Evolutionary conservation across 2,797 vertebrate species (phyloP).

Genomic region (Oreortyx pictus): DNA sequence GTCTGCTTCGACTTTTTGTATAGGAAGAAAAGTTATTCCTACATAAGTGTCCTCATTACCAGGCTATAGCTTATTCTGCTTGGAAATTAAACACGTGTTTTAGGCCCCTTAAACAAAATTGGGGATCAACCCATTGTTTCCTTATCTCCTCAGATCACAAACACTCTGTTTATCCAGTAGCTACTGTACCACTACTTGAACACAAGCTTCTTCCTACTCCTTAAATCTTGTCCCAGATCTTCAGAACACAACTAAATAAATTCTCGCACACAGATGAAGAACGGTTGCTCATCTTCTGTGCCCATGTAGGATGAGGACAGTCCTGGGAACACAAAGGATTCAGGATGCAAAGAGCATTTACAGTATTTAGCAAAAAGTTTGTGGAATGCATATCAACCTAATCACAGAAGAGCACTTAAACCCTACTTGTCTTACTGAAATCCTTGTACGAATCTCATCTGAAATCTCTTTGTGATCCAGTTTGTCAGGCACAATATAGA

Average conservation of each 20-base stretch:
- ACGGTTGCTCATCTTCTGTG: background rate
- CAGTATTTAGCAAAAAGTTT: background rate
- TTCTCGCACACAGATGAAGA: background rate
- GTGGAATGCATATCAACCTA: background rate
- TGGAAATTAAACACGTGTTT: background rate
- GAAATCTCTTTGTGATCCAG: background rate
- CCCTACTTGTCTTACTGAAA: background rate
- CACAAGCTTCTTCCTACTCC: background rate
- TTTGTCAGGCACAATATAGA: background rate
- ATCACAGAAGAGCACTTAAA: background rate
- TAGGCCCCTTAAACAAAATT: background rate
- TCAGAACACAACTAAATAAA: background rate
- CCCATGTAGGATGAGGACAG: background rate
- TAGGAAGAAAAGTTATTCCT: background rate
- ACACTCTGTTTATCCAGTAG: accelerated
- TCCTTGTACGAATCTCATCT: background rate
- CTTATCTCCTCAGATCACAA: background rate
- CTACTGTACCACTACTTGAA: accelerated
- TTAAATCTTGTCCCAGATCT: background rate
- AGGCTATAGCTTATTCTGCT: background rate
- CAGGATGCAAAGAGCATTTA: background rate
- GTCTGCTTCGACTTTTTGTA: background rate
- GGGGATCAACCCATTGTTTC: background rate
- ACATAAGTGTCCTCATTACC: background rate
- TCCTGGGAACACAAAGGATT: background rate